Conservation (phyloP, 1,140 invertebrate species). For the Lethrus apterus region DNA sequence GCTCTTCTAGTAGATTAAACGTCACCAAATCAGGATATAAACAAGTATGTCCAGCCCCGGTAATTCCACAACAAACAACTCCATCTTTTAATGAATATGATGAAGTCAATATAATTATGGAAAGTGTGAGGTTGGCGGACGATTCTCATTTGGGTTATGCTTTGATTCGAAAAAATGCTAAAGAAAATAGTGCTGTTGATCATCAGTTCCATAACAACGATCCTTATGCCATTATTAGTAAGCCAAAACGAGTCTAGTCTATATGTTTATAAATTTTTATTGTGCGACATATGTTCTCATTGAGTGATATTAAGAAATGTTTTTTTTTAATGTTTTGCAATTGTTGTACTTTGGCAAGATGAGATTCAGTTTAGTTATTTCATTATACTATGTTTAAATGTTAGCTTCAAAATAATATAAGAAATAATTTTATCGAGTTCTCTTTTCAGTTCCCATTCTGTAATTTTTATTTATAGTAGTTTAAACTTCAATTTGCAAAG, state of each 20-base stretch:
- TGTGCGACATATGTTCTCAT: too few species aligned
- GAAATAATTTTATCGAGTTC: too few species aligned
- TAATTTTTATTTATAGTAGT: too few species aligned
- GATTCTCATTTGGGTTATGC: conserved; percentile 73
- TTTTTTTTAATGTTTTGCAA: too few species aligned
- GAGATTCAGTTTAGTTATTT: too few species aligned
- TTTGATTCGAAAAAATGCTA: conserved; percentile 58
- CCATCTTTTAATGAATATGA: conserved; percentile 58
- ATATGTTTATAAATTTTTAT: conserved; percentile 1
- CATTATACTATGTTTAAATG: too few species aligned
- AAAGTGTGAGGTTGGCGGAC: conserved; percentile 59
- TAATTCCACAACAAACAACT: conserved; percentile 18
- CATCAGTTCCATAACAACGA: conserved; percentile 66
- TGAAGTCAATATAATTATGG: conserved; percentile 55
- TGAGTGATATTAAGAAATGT: too few species aligned
- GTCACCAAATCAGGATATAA: conserved; percentile 61
- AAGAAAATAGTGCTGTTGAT: conserved; percentile 43
- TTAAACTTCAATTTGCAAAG: too few species aligned
- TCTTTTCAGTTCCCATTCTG: too few species aligned
- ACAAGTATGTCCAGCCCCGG: conserved; percentile 48
- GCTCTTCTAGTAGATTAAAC: conserved; percentile 60
- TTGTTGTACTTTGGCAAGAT: too few species aligned
- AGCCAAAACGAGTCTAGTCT: conserved; percentile 66
- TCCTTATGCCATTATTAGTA: conserved; percentile 72
- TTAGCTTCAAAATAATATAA: too few species aligned